phyloP scores from a whole-genome alignment of 2,888 invertebrate species.

The Pimpla rufipes region DNA sequence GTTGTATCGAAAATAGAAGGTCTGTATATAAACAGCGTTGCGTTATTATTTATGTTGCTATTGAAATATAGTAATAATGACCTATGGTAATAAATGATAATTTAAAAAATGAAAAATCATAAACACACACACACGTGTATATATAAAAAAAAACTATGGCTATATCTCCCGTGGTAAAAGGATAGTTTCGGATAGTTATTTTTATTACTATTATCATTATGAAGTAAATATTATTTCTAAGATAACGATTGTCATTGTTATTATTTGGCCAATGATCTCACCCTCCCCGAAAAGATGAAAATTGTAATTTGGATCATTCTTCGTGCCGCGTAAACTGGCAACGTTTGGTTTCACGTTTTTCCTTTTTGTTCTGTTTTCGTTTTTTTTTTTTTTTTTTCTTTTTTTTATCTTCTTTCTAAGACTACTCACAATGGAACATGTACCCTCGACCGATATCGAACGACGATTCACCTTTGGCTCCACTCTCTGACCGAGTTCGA shows the following conservation, averaged over 20 bases:
- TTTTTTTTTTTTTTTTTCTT: background rate
- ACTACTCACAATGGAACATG: slow-evolving; percentile 47
- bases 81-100: slow-evolving; percentile 78
- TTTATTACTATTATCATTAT: slow-evolving; percentile 78
- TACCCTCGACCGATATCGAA: slow-evolving; percentile 63
- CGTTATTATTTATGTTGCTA: slow-evolving; percentile 83
- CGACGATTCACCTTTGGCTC: slow-evolving; percentile 35
- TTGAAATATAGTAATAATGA: slow-evolving; percentile 79
- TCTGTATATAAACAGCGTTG: slow-evolving; percentile 83
- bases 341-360: slow-evolving; percentile 44
- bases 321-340: slow-evolving; percentile 38
- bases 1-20: slow-evolving; percentile 69
- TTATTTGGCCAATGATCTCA: slow-evolving; percentile 83
- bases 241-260: slow-evolving; percentile 80
- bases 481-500: slow-evolving; percentile 47
- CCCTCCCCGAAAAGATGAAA: slow-evolving; percentile 65
- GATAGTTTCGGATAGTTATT: slow-evolving; percentile 83
- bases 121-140: slow-evolving; percentile 81
- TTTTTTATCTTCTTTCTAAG: slow-evolving; percentile 24
- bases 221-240: slow-evolving; percentile 74
- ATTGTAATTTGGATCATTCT: slow-evolving; percentile 51
- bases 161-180: slow-evolving; percentile 81
- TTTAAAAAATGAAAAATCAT: slow-evolving; percentile 75
- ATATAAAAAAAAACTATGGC: slow-evolving; percentile 79
- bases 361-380: background rate